Base-by-base conservation (phyloP, 2,888 invertebrate genomes). In the Dynastes maya region DNA sequence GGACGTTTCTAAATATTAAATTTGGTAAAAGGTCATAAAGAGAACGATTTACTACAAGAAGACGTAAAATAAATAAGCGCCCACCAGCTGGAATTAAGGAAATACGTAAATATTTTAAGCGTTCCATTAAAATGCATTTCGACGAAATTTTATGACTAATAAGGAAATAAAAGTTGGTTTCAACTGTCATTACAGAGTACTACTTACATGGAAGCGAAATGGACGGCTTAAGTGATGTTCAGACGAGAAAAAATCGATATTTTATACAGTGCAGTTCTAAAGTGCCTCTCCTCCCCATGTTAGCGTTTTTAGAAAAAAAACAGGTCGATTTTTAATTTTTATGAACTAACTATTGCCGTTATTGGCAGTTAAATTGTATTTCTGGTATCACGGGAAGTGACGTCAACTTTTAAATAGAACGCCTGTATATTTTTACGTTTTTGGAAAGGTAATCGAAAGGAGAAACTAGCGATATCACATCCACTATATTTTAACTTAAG, bases 21-120 rank as follows among this genome's bases (percentile, higher is more conserved):
- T 65, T 65, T 40, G 65, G 65, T n/a, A 65, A 65, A 65, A 65
- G 40, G 40, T 40, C 40, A 32, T 65, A 65, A 65, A 65, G 13
- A 40, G 9, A 0, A 40, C 16, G 11, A 65, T 65, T 65, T 65
- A 65, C 16, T n/a, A 32, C 37, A 32, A 65, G 29, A 65, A 5
- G n/a, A n/a, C n/a, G 65, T 65, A 37, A 32, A 16, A 65, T 65
- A 65, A 65, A 65, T 37, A 65, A 16, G 40, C 65, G 40, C 65
- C 65, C 65, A 65, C 65, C n/a, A 6, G 16, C 8, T 27, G 63
- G 32, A 63, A 29, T 29, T 29, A 40, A 37, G 16, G 65, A 65
- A 65, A 55, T n/a, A n/a, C 53, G 53, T 53, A 53, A 53, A 53
- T 53, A 53, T 53, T 1, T 53, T 53, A 55, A 55, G 16, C 16